Evolutionary conservation across 2,113 vertebrate genomes (phyloP).

Genomic region (Pica pica): DNA sequence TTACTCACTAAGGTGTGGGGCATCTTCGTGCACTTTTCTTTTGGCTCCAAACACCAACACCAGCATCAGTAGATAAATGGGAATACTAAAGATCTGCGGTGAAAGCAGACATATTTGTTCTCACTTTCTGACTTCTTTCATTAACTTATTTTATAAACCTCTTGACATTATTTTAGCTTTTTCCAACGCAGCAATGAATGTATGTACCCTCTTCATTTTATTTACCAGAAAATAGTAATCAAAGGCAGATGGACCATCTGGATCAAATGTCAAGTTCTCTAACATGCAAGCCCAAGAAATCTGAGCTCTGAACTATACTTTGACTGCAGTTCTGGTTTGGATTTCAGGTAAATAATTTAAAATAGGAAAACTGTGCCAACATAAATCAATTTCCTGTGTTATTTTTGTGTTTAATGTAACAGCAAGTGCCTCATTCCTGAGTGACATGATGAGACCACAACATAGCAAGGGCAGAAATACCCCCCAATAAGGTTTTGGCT

Average conservation of each 20-base stretch:
- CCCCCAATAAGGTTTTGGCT: constrained; percentile 27
- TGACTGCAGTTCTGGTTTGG: constrained; percentile 51
- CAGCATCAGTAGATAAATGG: not conserved
- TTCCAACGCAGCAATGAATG: not conserved
- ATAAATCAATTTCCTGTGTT: constrained; percentile 67
- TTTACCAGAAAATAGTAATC: constrained; percentile 42
- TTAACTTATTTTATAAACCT: constrained; percentile 1
- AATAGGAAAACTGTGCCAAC: constrained; percentile 60
- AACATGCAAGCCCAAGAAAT: constrained; percentile 21
- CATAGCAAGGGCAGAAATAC: constrained; percentile 40
- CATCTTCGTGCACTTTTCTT: not conserved
- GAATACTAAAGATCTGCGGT: not conserved
- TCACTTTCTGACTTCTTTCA: not conserved
- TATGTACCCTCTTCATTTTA: not conserved
- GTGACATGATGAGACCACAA: constrained; percentile 60
- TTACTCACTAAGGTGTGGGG: rapidly evolving
- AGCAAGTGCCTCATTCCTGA: constrained; percentile 57
- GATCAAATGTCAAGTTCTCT: not conserved
- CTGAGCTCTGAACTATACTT: constrained; percentile 42
- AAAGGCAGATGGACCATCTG: constrained; percentile 49
- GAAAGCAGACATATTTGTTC: not conserved
- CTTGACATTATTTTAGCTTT: not conserved
- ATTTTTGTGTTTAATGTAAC: constrained; percentile 61
- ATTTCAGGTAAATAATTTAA: constrained; percentile 69
- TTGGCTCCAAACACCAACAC: not conserved